Evolutionary conservation across 2,113 vertebrate species (phyloP).

Genomic region (Motacilla tschutschensis): DNA sequence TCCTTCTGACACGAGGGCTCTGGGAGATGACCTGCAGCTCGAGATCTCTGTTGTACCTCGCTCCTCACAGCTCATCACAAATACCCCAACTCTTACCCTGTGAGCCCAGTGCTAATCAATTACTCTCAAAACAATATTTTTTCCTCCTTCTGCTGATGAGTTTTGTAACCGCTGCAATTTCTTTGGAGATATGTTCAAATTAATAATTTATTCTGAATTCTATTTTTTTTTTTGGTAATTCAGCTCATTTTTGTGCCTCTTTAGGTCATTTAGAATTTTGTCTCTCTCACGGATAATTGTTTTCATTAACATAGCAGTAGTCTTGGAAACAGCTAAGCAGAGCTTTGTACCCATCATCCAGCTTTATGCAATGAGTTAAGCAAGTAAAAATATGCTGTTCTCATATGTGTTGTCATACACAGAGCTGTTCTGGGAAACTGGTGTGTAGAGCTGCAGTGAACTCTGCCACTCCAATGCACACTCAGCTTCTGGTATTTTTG

Average conservation of each 20-base stretch:
- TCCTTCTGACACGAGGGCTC: neutral
- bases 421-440: neutral
- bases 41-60: neutral
- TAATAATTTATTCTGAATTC: neutral
- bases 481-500: neutral
- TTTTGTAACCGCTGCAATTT: neutral
- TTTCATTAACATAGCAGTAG: conserved; percentile 23
- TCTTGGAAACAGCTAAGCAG: conserved; percentile 27
- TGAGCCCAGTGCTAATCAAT: neutral
- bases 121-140: neutral
- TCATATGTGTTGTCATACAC: neutral
- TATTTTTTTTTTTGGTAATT: neutral
- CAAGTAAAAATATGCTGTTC: neutral
- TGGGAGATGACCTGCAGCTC: neutral
- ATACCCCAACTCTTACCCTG: neutral
- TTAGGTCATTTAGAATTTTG: neutral
- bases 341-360: neutral
- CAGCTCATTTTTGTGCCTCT: neutral
- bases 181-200: neutral
- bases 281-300: neutral
- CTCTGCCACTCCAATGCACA: neutral
- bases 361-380: neutral
- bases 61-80: neutral
- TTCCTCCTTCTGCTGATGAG: neutral
- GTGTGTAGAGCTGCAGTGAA: neutral